Percentiles rank a stretch among this genome's conserved stretches.
These are phyloP conservation scores for Drosophila suzukii DNA, from an alignment of 1,140 invertebrate genomes.

Conservation along the genomic window DNA sequence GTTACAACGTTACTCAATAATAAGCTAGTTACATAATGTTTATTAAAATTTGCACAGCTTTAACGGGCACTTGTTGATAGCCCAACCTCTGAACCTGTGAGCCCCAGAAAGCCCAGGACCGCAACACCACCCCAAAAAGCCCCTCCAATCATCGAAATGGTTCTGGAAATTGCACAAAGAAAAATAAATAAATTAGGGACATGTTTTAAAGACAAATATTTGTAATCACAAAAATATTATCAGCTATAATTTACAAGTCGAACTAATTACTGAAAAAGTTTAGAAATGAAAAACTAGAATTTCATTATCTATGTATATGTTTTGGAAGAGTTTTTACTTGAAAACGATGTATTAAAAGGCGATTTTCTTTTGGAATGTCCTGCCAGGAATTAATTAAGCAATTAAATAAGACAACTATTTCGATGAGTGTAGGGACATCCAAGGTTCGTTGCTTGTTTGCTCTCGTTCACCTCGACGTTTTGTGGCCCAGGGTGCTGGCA, in stretches of 20 bases:
- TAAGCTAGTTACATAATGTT: constrained; percentile 29
- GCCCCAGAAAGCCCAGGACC: neutral
- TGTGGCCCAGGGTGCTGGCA: constrained; percentile 24
- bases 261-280: too few species aligned
- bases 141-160: neutral
- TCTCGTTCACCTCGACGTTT: constrained; percentile 33
- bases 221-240: too few species aligned
- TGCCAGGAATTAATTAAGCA: too few species aligned
- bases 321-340: too few species aligned
- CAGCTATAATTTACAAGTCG: too few species aligned
- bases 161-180: neutral
- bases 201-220: too few species aligned
- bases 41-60: constrained; percentile 30
- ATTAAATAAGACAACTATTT: neutral
- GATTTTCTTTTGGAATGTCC: too few species aligned
- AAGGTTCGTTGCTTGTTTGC: constrained; percentile 33
- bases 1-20: constrained; percentile 27
- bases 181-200: neutral
- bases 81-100: neutral
- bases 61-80: constrained; percentile 31
- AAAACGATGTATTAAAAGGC: too few species aligned
- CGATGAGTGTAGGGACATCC: neutral
- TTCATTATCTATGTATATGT: too few species aligned
- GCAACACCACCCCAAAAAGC: neutral
- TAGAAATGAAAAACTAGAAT: too few species aligned